Conservation (phyloP, 2,888 invertebrate genomes). For the Apocheima hispidaria region DNA sequence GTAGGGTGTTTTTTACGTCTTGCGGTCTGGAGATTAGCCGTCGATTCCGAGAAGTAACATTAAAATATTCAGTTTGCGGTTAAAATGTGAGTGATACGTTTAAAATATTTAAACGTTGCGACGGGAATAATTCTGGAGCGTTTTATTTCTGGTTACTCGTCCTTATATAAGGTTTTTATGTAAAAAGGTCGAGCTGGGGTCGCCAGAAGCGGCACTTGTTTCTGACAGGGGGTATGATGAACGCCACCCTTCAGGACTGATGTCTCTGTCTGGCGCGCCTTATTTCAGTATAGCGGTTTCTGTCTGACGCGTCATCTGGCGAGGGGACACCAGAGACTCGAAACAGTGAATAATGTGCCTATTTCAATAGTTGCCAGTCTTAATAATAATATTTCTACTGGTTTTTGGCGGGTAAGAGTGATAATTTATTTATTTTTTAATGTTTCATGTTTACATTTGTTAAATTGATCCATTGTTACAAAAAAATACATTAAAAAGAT, state of each 20-base stretch:
- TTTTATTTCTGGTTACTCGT: constrained; percentile 31
- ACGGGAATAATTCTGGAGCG: constrained; percentile 42
- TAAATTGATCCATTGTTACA: neutral
- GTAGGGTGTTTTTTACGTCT: constrained; percentile 76
- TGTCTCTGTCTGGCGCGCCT: constrained; percentile 68
- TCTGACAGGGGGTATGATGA: constrained; percentile 78
- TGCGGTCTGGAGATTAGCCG: constrained; percentile 77
- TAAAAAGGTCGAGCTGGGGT: constrained; percentile 75
- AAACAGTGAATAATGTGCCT: constrained; percentile 79
- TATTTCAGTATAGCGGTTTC: constrained; percentile 67
- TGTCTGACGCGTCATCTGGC: constrained; percentile 77
- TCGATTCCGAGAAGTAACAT: constrained; percentile 72
- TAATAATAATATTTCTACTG: constrained; percentile 66
- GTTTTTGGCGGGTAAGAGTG: constrained; percentile 20
- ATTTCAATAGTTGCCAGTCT: constrained; percentile 65
- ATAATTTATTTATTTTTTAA: constrained; percentile 1
- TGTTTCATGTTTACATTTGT: neutral
- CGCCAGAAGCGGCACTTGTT: constrained; percentile 79
- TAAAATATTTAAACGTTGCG: constrained; percentile 47
- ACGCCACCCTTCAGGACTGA: constrained; percentile 73
- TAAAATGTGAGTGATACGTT: constrained; percentile 61
- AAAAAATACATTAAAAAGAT: neutral
- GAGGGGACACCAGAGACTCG: constrained; percentile 80
- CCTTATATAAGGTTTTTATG: constrained; percentile 42
- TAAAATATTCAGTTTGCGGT: constrained; percentile 67